Evolutionary conservation across 1,140 invertebrate species (phyloP).

Genomic region (Macrosteles quadrilineatus): DNA sequence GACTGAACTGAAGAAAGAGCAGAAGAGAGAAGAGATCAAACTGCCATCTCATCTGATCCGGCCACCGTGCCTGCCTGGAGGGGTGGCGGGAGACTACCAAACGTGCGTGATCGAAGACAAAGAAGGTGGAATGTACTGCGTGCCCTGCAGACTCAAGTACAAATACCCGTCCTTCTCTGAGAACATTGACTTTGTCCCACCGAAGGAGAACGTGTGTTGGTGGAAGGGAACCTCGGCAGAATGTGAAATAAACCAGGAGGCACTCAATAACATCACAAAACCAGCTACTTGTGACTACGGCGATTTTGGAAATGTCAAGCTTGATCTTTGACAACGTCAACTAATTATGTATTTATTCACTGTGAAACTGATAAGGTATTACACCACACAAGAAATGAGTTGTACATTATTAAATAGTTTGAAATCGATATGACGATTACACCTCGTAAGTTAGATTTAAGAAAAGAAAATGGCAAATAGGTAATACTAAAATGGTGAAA

Average conservation of each 20-base stretch:
- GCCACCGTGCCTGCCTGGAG: conserved; percentile 13
- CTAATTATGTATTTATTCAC: no score
- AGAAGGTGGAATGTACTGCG: not conserved
- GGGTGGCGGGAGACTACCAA: not conserved
- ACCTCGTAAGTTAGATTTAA: no score
- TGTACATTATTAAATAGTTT: no score
- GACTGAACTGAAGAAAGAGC: not conserved
- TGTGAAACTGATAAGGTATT: no score
- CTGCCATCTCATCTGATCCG: conserved; percentile 19
- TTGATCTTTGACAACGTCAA: no score
- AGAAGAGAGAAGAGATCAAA: not conserved
- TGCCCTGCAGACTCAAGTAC: not conserved
- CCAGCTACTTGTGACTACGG: no score
- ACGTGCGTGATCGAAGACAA: not conserved
- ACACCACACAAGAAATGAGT: no score
- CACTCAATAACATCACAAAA: not conserved
- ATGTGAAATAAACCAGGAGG: not conserved
- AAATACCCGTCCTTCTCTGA: conserved; percentile 13
- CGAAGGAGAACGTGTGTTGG: not conserved
- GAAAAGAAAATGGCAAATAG: no score
- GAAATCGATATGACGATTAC: no score
- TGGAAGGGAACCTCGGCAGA: not conserved
- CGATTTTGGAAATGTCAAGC: no score
- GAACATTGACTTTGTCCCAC: not conserved
- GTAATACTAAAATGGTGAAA: no score